Base-by-base conservation (phyloP, 2,888 invertebrate species). In the Ophion slaviceki region DNA sequence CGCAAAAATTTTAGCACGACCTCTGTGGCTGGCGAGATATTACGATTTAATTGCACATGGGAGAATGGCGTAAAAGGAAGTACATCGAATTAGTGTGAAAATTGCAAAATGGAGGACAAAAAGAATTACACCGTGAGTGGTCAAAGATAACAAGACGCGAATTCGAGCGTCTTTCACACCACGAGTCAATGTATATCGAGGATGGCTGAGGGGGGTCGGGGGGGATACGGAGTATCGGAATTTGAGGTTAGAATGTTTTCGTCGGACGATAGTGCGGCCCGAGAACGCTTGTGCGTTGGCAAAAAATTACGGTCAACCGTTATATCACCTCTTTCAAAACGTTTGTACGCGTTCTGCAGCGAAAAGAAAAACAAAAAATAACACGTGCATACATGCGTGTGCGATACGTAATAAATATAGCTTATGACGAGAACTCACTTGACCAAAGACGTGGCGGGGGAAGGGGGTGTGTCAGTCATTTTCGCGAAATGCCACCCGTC, bases 381-480 rank as follows among this genome's bases (percentile, higher is more conserved):
- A 14, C 14, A 14, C 53, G 53, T 14, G 17, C 47, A 74, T 57
- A 36, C 61, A 36, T 24, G 62, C 61, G 61, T 24, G 62, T 72
- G 47, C 45, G 70, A 70, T 72, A 70, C 28, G 45, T 67, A 71
- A 74, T 72, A 70, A 79, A 84, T 85, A 82, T 82, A 72, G 62
- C 76, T 67, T 72, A 85, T 67, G 80, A 80, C 47, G 87, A 86
- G 86, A 90, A 53, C 91, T 92, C 89, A 93, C 93, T 92, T 92
- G 88, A 90, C 89, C 82, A 92, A 89, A 89, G 92, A 89, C 88
- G 91, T 90, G 80, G 90, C 88, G 81, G 90, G 88, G 75, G 92
- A 90, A 59, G 91, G 89, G 80, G 91, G 88, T 87, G 91, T 91
- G 90, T 93, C 93, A 87, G 92, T 92, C 93, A 93, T 93, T 90